Conservation (phyloP, 2,888 invertebrate genomes). For the Agonopterix subpropinquella region DNA sequence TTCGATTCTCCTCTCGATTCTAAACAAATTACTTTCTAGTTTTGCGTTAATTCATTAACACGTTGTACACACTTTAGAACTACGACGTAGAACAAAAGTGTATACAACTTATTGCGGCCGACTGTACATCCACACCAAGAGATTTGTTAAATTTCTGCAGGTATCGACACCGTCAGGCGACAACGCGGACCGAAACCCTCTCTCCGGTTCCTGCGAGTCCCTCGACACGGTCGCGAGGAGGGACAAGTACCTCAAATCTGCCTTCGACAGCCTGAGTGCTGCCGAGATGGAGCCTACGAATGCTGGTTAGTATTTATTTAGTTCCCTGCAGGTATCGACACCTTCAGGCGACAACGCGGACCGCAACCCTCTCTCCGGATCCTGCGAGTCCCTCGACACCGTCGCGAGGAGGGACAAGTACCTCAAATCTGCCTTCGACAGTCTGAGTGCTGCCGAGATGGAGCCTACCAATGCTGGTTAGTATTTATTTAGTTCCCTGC, state of each 20-base stretch:
- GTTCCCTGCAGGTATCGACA: constrained; percentile 72
- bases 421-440: constrained; percentile 81
- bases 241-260: constrained; percentile 79
- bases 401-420: constrained; percentile 77
- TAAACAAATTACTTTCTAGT: too few species aligned
- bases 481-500: background rate
- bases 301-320: background rate
- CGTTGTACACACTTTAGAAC: too few species aligned
- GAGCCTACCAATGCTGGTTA: constrained; percentile 22
- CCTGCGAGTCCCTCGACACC: constrained; percentile 81
- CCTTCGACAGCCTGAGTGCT: constrained; percentile 83
- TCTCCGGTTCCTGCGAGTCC: constrained; percentile 86
- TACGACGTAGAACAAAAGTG: too few species aligned
- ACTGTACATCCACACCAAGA: too few species aligned
- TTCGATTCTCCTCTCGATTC: too few species aligned
- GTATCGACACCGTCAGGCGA: constrained; percentile 90
- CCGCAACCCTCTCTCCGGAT: constrained; percentile 84
- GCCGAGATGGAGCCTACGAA: constrained; percentile 62
- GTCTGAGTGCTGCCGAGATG: constrained; percentile 80
- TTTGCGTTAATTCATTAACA: too few species aligned
- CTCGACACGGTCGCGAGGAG: constrained; percentile 74
- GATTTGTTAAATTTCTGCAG: constrained; percentile 23
- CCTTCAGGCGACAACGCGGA: constrained; percentile 90
- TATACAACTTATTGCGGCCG: too few species aligned
- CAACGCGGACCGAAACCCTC: constrained; percentile 84